phyloP scores from a whole-genome alignment of 2,797 vertebrate genomes.

The Gadopsis bispinosus region DNA sequence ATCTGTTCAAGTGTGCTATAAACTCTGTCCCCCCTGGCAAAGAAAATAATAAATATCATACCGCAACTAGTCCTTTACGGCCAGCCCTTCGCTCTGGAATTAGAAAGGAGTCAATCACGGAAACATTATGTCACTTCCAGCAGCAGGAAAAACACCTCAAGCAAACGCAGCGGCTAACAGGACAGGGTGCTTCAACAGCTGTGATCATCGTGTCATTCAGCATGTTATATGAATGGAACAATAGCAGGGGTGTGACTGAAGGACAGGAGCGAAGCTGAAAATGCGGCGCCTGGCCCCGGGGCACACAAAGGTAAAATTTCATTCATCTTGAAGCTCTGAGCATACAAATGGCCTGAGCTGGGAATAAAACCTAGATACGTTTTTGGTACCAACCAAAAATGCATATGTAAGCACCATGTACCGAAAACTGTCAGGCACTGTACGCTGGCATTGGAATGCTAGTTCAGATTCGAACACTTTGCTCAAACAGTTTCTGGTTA shows the following conservation, averaged over 20 bases:
- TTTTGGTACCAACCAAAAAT: background rate
- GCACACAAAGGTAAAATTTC: background rate
- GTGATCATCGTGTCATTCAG: slow-evolving; percentile 31
- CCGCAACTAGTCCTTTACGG: slow-evolving; percentile 34
- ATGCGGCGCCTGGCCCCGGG: background rate
- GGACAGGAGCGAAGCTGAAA: slow-evolving; percentile 7
- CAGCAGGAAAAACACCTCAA: slow-evolving; percentile 44
- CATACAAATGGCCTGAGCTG: too few species aligned
- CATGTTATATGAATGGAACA: slow-evolving; percentile 32
- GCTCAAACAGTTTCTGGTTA: background rate
- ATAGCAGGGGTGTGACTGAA: slow-evolving; percentile 8
- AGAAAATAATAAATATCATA: slow-evolving; percentile 28
- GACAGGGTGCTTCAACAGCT: slow-evolving; percentile 20
- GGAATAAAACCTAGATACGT: background rate
- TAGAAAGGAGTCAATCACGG: slow-evolving; percentile 59
- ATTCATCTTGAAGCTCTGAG: background rate
- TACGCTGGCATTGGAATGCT: background rate
- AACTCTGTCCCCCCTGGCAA: slow-evolving; percentile 22
- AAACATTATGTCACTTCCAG: slow-evolving; percentile 67
- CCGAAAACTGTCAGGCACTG: background rate
- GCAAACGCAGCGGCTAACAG: slow-evolving; percentile 29
- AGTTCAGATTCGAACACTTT: too few species aligned
- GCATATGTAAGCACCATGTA: background rate
- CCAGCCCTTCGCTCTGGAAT: slow-evolving; percentile 28
- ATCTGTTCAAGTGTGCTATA: slow-evolving; percentile 62